These are phyloP conservation scores for Lithobates sylvaticus DNA, from an alignment of 2,797 vertebrate species.

Conservation along the genomic window DNA sequence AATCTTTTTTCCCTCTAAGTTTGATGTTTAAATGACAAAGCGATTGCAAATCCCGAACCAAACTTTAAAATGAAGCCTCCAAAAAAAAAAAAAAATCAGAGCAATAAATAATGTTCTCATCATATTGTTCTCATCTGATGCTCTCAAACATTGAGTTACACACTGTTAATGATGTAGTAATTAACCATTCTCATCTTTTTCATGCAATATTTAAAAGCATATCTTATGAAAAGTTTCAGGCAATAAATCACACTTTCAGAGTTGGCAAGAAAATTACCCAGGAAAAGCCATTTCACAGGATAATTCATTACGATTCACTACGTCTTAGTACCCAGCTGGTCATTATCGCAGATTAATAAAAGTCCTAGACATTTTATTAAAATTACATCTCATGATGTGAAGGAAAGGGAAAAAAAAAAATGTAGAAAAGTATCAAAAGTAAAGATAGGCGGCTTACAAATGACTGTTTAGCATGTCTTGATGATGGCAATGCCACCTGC, in stretches of 20 bases:
- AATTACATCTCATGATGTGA: neutral
- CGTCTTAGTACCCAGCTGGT: constrained; percentile 10
- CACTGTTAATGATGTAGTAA: constrained; percentile 41
- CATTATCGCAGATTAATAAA: constrained; percentile 47
- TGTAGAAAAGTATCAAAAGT: no score
- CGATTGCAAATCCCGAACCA: neutral
- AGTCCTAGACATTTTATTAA: neutral
- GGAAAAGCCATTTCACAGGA: constrained; percentile 32
- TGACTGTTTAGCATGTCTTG: no score
- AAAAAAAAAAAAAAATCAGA: neutral
- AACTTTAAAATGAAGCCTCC: neutral
- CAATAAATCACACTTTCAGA: constrained; percentile 51
- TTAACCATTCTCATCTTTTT: constrained; percentile 44
- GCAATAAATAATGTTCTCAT: constrained; percentile 22
- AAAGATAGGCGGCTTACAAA: no score
- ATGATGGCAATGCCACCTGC: no score
- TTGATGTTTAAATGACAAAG: neutral
- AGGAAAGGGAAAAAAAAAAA: neutral
- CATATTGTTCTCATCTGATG: constrained; percentile 37
- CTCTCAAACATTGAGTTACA: constrained; percentile 31
- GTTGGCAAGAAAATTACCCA: constrained; percentile 42
- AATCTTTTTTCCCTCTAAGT: no score
- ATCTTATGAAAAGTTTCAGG: constrained; percentile 31
- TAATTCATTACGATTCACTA: constrained; percentile 39
- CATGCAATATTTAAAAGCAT: constrained; percentile 49